These are phyloP conservation scores for Cecidostiba fungosa DNA, from an alignment of 2,888 invertebrate species.

Conservation along the genomic window DNA sequence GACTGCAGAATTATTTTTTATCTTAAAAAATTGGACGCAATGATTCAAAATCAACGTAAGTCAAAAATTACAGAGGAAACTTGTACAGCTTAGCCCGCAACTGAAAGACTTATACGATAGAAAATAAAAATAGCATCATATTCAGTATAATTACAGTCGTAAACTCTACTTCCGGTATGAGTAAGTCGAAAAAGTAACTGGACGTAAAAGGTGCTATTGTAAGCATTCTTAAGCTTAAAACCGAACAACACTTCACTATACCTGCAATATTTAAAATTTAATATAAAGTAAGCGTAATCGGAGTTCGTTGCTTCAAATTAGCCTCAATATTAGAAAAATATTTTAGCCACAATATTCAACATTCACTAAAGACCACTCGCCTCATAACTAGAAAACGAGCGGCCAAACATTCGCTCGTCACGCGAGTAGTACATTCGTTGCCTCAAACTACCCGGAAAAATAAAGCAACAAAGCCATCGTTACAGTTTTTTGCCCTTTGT, in stretches of 20 bases:
- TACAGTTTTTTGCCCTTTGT: constrained; percentile 3
- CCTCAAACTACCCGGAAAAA: constrained; percentile 11
- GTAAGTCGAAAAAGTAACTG: neutral
- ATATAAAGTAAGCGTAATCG: neutral
- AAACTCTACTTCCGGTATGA: neutral
- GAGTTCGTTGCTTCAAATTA: neutral
- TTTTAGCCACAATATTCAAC: neutral
- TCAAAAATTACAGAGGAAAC: neutral
- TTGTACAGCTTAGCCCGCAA: neutral
- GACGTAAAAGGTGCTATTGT: neutral
- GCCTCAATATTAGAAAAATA: neutral
- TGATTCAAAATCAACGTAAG: neutral
- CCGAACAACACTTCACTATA: neutral
- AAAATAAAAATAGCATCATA: neutral
- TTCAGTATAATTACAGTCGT: constrained; percentile 3
- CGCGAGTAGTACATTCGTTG: neutral
- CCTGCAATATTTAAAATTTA: neutral
- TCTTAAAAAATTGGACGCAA: neutral
- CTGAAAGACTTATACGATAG: neutral
- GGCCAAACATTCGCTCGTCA: neutral
- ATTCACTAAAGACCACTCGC: neutral
- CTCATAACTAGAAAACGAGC: neutral
- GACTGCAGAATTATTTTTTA: too few relatives aligned
- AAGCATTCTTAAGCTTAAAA: too few relatives aligned
- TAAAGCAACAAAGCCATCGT: neutral